These are phyloP conservation scores for Entomobrya multifasciata DNA, from an alignment of 2,888 invertebrate genomes.

Conservation along the genomic window DNA sequence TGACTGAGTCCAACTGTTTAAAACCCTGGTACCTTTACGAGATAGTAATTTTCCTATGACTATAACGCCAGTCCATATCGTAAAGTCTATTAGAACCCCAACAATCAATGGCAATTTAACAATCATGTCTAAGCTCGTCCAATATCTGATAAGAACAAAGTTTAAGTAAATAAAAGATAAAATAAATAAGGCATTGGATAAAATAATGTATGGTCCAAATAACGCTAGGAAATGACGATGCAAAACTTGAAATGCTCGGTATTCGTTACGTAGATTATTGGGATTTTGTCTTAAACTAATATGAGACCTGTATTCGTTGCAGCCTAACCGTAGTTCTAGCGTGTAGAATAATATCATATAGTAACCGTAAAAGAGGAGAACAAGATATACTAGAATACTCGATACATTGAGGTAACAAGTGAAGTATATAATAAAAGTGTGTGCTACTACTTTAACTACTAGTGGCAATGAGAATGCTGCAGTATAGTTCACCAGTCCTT, in stretches of 20 bases:
- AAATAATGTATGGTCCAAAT: background rate
- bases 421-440: background rate
- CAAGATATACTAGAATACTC: too few species aligned
- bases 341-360: background rate
- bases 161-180: background rate
- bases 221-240: background rate
- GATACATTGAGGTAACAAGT: background rate
- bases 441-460: background rate
- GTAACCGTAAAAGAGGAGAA: background rate
- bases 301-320: background rate
- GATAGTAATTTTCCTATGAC: background rate
- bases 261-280: background rate
- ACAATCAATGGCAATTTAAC: background rate
- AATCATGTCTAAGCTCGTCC: background rate
- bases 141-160: conserved; percentile 1
- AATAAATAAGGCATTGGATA: background rate
- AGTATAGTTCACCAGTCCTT: background rate
- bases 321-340: background rate
- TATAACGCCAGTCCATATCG: background rate
- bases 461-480: background rate
- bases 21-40: background rate
- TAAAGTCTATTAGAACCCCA: background rate
- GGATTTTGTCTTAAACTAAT: background rate
- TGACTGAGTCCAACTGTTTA: background rate
- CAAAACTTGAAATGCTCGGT: conserved; percentile 10